phyloP scores from a whole-genome alignment of 1,140 invertebrate species.

The Zaprionus taronus region DNA sequence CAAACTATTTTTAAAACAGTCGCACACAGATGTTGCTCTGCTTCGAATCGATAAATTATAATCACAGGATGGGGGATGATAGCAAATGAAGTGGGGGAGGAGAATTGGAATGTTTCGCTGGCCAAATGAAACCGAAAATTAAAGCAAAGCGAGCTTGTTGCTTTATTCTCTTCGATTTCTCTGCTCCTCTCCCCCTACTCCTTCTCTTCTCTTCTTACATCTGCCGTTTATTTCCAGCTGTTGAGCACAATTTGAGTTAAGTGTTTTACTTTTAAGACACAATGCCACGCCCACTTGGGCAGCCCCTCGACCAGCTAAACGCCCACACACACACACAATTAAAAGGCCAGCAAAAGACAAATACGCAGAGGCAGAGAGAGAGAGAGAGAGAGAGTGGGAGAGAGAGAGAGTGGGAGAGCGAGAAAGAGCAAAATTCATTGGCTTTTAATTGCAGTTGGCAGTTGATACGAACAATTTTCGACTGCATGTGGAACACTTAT shows the following conservation, averaged over 20 bases:
- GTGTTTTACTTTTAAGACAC: slow-evolving; percentile 65
- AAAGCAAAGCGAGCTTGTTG: slow-evolving; percentile 33
- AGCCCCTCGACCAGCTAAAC: slow-evolving; percentile 21
- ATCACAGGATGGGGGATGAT: slow-evolving; percentile 13
- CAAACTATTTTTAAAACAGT: slow-evolving; percentile 52
- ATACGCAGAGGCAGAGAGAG: not conserved
- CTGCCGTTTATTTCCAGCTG: slow-evolving; percentile 68
- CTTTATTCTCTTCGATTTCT: not conserved
- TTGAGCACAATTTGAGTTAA: slow-evolving; percentile 74
- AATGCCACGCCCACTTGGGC: slow-evolving; percentile 44
- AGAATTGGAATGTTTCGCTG: not conserved
- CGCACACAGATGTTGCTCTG: slow-evolving; percentile 33
- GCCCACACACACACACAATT: slow-evolving; percentile 43
- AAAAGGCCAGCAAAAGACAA: not conserved
- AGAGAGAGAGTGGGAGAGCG: not conserved
- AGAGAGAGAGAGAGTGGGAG: not conserved
- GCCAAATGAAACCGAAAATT: slow-evolving; percentile 31
- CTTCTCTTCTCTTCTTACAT: not conserved
- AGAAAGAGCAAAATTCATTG: slow-evolving; percentile 69
- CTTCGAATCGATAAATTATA: slow-evolving; percentile 50
- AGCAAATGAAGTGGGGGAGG: not conserved
- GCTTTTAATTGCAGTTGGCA: slow-evolving; percentile 81
- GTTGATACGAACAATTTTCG: slow-evolving; percentile 67
- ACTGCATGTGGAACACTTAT: slow-evolving; percentile 34
- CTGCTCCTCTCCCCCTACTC: not conserved